Conservation (phyloP, 2,797 vertebrate genomes). For the Chaunax sp. region DNA sequence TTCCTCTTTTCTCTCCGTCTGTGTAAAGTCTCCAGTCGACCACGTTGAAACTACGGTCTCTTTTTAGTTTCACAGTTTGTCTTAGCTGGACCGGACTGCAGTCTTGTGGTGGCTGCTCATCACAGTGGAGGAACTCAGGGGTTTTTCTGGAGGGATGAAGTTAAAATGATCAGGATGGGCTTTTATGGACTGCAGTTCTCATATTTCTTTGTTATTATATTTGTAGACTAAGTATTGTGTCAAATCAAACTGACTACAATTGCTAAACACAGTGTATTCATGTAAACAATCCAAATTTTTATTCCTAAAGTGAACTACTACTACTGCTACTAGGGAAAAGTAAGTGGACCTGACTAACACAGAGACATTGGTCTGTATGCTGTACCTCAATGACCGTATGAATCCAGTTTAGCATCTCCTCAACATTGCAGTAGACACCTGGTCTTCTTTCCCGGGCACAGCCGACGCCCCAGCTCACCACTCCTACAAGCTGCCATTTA, state of each 20-base stretch:
- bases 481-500: conserved; percentile 85
- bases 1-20: conserved; percentile 11
- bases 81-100: not conserved
- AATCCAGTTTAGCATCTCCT: conserved; percentile 89
- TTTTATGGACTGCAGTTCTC: too few relatives aligned
- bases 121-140: conserved; percentile 47
- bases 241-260: not conserved
- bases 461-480: conserved; percentile 95
- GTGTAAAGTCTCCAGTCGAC: not conserved
- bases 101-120: conserved; percentile 8
- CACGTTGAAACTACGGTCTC: not conserved
- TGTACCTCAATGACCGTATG: conserved; percentile 83
- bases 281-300: not conserved
- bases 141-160: conserved; percentile 62
- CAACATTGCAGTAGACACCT: conserved; percentile 89
- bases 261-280: too few relatives aligned
- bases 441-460: conserved; percentile 84
- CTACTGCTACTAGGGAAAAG: not conserved
- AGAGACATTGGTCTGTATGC: too few relatives aligned
- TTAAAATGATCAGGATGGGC: conserved; percentile 9
- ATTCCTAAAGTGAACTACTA: too few relatives aligned
- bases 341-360: not conserved
- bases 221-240: not conserved
- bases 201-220: not conserved
- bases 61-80: conserved; percentile 22